Conservation (phyloP, 2,113 vertebrate species). For the Cynoglossus semilaevis region DNA sequence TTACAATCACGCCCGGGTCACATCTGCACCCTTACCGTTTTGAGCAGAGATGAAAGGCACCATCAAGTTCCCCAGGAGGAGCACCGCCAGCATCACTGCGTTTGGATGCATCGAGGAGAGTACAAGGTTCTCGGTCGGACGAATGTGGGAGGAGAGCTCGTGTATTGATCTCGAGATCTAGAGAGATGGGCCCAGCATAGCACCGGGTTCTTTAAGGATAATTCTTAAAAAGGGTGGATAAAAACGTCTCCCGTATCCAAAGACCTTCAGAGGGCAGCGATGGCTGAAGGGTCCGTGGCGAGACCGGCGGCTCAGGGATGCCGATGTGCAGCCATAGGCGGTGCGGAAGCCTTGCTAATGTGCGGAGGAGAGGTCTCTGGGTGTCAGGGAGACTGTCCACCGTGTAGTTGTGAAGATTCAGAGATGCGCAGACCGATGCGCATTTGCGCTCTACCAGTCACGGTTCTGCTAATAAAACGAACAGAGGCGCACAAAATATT, state of each 20-base stretch:
- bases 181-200: constrained; percentile 63
- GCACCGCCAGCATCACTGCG: constrained; percentile 66
- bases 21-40: constrained; percentile 74
- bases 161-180: constrained; percentile 63
- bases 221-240: background rate
- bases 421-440: constrained; percentile 73
- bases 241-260: constrained; percentile 19
- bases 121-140: constrained; percentile 49
- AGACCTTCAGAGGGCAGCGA: constrained; percentile 33
- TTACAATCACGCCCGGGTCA: constrained; percentile 27
- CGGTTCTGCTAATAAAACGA: constrained; percentile 48
- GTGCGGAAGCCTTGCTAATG: constrained; percentile 60
- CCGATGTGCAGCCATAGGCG: constrained; percentile 67
- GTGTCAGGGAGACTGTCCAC: constrained; percentile 68
- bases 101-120: constrained; percentile 64
- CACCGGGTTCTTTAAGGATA: constrained; percentile 41
- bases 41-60: constrained; percentile 69
- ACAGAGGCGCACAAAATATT: constrained; percentile 52
- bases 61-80: constrained; percentile 71
- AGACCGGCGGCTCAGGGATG: constrained; percentile 66
- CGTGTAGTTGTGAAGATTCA: constrained; percentile 63
- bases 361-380: constrained; percentile 65
- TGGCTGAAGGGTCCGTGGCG: constrained; percentile 46
- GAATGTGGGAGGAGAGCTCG: constrained; percentile 65
- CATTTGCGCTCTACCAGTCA: constrained; percentile 52